phyloP scores from a whole-genome alignment of 2,113 vertebrate genomes.

The Lepus europaeus region DNA sequence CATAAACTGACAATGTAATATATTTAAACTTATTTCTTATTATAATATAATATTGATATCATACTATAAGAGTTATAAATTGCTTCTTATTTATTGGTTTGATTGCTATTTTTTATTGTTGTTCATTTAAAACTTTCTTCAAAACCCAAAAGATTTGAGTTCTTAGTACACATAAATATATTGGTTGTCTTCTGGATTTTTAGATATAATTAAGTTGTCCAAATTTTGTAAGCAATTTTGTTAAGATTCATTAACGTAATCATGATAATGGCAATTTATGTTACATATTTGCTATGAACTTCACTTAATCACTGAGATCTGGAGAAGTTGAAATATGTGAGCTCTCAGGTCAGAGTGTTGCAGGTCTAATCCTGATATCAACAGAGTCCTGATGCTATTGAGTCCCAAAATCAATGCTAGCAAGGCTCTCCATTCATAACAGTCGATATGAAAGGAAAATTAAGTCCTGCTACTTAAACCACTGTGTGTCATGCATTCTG shows the following conservation, averaged over 20 bases:
- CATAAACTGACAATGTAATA: neutral
- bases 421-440: neutral
- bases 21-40: neutral
- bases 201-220: neutral
- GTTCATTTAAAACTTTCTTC: neutral
- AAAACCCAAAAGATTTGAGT: neutral
- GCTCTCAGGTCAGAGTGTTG: neutral
- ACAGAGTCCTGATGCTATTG: neutral
- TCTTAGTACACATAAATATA: neutral
- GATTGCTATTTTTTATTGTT: constrained; percentile 23
- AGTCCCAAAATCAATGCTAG: neutral
- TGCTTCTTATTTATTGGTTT: neutral
- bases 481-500: neutral
- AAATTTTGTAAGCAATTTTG: neutral
- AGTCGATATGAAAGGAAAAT: neutral
- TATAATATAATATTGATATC: too few species aligned
- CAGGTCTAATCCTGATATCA: neutral
- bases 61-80: neutral
- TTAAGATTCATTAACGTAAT: neutral
- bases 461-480: neutral
- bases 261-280: neutral
- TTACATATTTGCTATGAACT: neutral
- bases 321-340: neutral
- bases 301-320: neutral
- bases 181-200: neutral